Evolutionary conservation across 2,797 vertebrate species (phyloP).

Genomic region (Fratercula arctica): DNA sequence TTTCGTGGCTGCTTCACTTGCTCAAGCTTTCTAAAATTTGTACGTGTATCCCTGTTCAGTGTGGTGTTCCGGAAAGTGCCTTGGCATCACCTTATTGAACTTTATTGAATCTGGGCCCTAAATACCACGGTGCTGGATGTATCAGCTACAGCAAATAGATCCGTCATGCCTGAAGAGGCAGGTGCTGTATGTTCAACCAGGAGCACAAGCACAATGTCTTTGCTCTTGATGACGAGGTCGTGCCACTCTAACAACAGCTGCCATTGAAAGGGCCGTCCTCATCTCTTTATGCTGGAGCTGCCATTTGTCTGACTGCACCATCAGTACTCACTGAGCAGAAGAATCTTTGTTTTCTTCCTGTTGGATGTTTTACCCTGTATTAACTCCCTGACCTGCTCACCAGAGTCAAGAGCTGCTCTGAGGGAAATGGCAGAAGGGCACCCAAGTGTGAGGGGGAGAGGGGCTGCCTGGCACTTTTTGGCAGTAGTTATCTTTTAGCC

Average conservation of each 20-base stretch:
- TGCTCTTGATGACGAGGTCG: neutral
- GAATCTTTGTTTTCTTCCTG: neutral
- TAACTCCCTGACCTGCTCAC: neutral
- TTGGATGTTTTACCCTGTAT: neutral
- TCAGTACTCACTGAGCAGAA: neutral
- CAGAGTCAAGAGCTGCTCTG: neutral
- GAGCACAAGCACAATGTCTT: neutral
- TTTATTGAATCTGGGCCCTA: neutral
- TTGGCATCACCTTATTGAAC: neutral
- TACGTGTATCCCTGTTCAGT: neutral
- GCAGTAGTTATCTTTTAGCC: neutral
- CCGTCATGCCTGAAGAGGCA: neutral
- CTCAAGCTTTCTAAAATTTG: neutral
- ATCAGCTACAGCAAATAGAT: neutral
- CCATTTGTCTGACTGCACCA: neutral
- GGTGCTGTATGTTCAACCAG: neutral
- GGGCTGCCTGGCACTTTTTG: neutral
- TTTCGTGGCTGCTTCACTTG: neutral
- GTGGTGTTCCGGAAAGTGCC: neutral
- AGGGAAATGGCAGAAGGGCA: neutral
- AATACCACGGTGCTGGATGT: neutral
- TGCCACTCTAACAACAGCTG: neutral
- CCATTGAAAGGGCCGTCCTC: neutral
- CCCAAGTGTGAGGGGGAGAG: neutral
- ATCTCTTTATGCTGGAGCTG: neutral